Evolutionary conservation across 2,888 invertebrate species (phyloP), one percentile per base, ranked within the genome.

Genomic region (Stenodera caucasica): DNA sequence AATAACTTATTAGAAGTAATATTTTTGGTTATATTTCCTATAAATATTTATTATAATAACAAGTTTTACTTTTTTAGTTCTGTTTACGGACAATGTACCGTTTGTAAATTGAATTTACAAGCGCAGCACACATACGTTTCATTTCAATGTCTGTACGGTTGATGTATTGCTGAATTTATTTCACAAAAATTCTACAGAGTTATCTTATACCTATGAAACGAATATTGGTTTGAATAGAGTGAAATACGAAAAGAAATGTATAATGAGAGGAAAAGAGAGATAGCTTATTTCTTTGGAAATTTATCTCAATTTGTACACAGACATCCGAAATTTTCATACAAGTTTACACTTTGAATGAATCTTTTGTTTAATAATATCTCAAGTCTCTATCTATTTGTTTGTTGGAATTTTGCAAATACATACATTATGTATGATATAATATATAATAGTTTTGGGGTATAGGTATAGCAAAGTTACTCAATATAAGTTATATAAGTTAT

Each of bases 81-180:
- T 55, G 57, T 62, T 62, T 62, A 58, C 64, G 54, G 67, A 65
- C 65, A 65, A 45, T 45, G 63, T 67, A 58, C 67, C 64, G 62
- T 58, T 58, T 59, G 56, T 59, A 61, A 64, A 64, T 61, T 61
- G 57, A 64, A 64, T 66, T 66, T 66, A 66, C 61, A 37, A 45
- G 55, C 54, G n/a, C 9, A 53, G 50, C 60, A 53, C 63, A 63
- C 62, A 55, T 55, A 45, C 18, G 45, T 67, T 67, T 65, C 64
- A 65, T 65, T 67, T 65, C 67, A 62, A 60, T 67, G 65, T 60
- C 58, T 37, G 40, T 21, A 21, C 21, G 55, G 32, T 54, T 61
- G 61, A 61, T 61, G 50, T 57, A 61, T 45, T 21, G 54, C 61
- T 54, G 40, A 55, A 61, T 61, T 55, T 55, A 55, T 55, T 55